phyloP scores from a whole-genome alignment of 2,888 invertebrate species.

The Patella caerulea region DNA sequence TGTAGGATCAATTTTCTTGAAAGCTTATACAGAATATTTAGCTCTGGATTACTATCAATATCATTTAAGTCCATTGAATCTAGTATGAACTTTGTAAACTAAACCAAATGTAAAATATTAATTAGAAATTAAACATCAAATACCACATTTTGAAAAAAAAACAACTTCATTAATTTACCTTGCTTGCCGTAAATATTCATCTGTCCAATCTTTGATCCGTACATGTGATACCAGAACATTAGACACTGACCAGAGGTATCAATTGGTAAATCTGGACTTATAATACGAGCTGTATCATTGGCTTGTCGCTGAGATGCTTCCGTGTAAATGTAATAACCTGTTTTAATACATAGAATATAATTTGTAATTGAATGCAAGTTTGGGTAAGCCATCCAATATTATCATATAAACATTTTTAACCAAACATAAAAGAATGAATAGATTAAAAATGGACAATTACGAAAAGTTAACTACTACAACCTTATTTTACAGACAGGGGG shows the following conservation, averaged over 20 bases:
- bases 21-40: no score
- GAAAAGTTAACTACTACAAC: not conserved
- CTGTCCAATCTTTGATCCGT: constrained; percentile 59
- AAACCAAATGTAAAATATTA: no score
- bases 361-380: no score
- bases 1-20: no score
- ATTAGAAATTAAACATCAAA: no score
- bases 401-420: no score
- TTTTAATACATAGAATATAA: constrained; percentile 18
- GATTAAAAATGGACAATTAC: not conserved
- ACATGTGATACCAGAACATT: constrained; percentile 67
- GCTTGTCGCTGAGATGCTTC: constrained; percentile 46
- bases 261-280: constrained; percentile 41
- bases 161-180: constrained; percentile 31
- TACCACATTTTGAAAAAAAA: no score
- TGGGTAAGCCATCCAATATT: no score
- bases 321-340: constrained; percentile 65
- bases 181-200: constrained; percentile 59
- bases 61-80: no score
- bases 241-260: constrained; percentile 48
- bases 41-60: no score
- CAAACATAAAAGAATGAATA: not conserved
- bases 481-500: not conserved
- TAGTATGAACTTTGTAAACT: no score
- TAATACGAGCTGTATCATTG: constrained; percentile 55